Evolutionary conservation across 1,140 invertebrate genomes (phyloP), one percentile per base, ranked within the genome.

Genomic region (Tribolium madens): DNA sequence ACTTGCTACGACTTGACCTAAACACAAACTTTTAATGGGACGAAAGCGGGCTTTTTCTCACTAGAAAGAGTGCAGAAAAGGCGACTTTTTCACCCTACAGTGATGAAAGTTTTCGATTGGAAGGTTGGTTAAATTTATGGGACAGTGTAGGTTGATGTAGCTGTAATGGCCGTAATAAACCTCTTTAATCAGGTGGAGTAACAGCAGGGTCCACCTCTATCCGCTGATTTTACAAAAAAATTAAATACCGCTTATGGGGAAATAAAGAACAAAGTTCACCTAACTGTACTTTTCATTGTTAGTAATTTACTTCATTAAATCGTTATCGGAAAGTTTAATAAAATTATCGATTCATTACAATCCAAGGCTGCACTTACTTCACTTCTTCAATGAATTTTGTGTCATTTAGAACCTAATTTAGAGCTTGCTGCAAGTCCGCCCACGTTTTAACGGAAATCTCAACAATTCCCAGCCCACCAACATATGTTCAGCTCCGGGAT

Each of bases 371-470:
- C 21, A 33, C 57, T 15, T 7, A 18, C 17, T 64, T 64, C 26
- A 33, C 26, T 64, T 64, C 57, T 64, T 64, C 21, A 64, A 64
- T 64, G 57, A 33, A 64, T 64, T 64, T 50, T 42, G 57, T 18
- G 57, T 64, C 26, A n/a, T 33, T 31, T 64, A 18, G 17, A 57
- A 17, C 52, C 52, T 21, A 57, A 57, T 57, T 57, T 57, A 57
- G 26, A n/a, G 17, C 1, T 18, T 64, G 57, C 57, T 33, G 57
- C 26, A 33, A 64, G 57, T 64, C 26, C 57, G 57, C 57, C 57
- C 12, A 64, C 57, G 57, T 33, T 64, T 64, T 64, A 64, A 64
- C 57, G 57, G 57, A 64, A 64, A 64, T 64, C 57, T 64, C 14
- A 64, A 64, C 57, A 31, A 64, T 64, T 64, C 36, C 57, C 57